Evolutionary conservation across 2,797 vertebrate genomes (phyloP).

Genomic region (Coilia nasus): DNA sequence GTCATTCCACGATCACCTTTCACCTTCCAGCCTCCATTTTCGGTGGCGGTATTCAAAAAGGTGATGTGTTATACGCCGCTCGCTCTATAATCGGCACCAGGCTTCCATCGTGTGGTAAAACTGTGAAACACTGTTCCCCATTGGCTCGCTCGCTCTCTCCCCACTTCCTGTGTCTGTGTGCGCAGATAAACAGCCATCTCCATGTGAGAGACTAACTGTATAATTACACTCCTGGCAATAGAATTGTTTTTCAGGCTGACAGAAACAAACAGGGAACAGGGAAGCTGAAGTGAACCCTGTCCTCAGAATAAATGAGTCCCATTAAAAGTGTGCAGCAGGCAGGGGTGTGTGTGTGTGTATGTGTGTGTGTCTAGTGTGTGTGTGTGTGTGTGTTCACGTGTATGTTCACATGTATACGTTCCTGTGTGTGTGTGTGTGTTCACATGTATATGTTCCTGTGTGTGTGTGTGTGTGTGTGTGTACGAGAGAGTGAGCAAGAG

Average conservation of each 20-base stretch:
- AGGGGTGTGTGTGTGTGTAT: background rate
- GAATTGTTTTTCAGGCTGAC: conserved; percentile 10
- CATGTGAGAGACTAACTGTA: conserved; percentile 8
- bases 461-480: background rate
- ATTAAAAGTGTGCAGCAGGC: background rate
- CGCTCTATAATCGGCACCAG: conserved; percentile 22
- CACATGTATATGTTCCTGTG: background rate
- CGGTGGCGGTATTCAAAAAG: background rate
- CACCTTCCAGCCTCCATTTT: background rate
- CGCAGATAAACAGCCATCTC: background rate
- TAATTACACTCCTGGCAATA: conserved; percentile 5
- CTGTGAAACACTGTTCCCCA: conserved; percentile 5
- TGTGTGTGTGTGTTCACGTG: too few species aligned
- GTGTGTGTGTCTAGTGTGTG: too few species aligned
- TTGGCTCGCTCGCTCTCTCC: background rate
- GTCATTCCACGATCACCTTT: background rate
- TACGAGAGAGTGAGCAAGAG: background rate
- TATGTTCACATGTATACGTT: too few species aligned
- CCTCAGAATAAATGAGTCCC: conserved; percentile 13
- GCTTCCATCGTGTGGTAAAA: conserved; percentile 44
- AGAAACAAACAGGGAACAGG: conserved; percentile 14
- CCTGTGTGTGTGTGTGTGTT: too few species aligned
- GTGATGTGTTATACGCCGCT: background rate
- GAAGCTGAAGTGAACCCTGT: conserved; percentile 6
- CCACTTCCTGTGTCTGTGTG: background rate